Conservation (phyloP, 2,888 invertebrate genomes). For the Autographa pulchrina region DNA sequence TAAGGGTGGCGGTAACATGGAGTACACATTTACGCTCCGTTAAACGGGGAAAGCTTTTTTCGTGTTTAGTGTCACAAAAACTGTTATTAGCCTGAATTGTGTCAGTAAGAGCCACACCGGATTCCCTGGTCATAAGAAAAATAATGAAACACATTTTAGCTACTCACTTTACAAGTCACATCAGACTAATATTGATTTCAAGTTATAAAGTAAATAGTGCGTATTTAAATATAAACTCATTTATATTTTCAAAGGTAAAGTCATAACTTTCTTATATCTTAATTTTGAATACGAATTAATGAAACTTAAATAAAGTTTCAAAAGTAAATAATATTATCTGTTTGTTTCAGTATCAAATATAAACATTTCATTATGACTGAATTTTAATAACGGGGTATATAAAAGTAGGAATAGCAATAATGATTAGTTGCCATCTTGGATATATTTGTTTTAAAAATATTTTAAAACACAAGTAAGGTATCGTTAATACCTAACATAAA, state of each 20-base stretch:
- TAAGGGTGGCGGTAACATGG: conserved; percentile 87
- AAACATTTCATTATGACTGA: neutral
- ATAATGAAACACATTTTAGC: conserved; percentile 59
- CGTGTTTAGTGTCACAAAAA: conserved; percentile 89
- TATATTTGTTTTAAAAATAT: too few relatives aligned
- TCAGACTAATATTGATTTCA: neutral
- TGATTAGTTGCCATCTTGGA: too few relatives aligned
- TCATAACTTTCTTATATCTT: too few relatives aligned
- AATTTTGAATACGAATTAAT: too few relatives aligned
- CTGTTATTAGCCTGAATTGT: conserved; percentile 89
- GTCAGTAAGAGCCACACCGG: conserved; percentile 70
- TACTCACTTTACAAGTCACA: conserved; percentile 31
- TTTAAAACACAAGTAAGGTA: too few relatives aligned
- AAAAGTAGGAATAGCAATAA: too few relatives aligned
- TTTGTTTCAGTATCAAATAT: neutral
- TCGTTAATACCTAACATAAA: too few relatives aligned
- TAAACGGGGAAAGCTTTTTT: conserved; percentile 89
- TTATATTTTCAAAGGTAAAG: too few relatives aligned
- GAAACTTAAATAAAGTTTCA: neutral
- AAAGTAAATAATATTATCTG: neutral
- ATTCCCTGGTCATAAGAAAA: conserved; percentile 63
- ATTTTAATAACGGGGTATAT: too few relatives aligned
- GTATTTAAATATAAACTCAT: neutral
- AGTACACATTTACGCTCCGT: conserved; percentile 89
- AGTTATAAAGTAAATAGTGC: neutral